Evolutionary conservation across 2,113 vertebrate genomes (phyloP).

Genomic region (Sprattus sprattus): DNA sequence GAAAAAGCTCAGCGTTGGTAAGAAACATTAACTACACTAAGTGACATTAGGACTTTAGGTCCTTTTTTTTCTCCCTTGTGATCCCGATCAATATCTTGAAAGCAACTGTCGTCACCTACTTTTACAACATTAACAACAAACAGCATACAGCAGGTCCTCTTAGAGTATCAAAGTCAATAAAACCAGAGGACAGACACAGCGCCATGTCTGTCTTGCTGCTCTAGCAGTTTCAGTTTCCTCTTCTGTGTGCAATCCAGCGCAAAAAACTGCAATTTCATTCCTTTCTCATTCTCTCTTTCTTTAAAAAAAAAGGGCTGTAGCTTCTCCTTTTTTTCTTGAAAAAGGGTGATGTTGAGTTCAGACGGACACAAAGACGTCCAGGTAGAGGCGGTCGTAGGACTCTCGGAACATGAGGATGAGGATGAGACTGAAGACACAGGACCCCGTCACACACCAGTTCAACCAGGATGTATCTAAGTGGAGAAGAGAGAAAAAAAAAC

Average conservation of each 20-base stretch:
- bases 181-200: not conserved
- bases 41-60: not conserved
- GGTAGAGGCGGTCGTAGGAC: conserved; percentile 96
- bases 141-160: not conserved
- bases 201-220: not conserved
- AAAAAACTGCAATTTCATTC: not conserved
- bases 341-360: conserved; percentile 53
- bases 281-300: not conserved
- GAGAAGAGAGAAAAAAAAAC: not conserved
- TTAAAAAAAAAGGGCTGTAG: not conserved
- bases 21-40: conserved; percentile 38
- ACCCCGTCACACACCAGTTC: conserved; percentile 96
- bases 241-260: conserved; percentile 53
- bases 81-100: not conserved
- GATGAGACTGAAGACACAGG: conserved; percentile 91
- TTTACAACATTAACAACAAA: conserved; percentile 37
- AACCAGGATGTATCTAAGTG: conserved; percentile 91
- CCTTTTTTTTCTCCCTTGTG: not conserved
- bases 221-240: conserved; percentile 19
- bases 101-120: conserved; percentile 33
- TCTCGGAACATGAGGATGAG: conserved; percentile 95
- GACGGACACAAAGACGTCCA: conserved; percentile 94
- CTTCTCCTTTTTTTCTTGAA: not conserved
- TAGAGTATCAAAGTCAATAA: not conserved
- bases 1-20: not conserved